Evolutionary conservation across 1,140 invertebrate species (phyloP), one percentile per base, ranked within the genome.

Genomic region (Scaptodrosophila lebanonensis): DNA sequence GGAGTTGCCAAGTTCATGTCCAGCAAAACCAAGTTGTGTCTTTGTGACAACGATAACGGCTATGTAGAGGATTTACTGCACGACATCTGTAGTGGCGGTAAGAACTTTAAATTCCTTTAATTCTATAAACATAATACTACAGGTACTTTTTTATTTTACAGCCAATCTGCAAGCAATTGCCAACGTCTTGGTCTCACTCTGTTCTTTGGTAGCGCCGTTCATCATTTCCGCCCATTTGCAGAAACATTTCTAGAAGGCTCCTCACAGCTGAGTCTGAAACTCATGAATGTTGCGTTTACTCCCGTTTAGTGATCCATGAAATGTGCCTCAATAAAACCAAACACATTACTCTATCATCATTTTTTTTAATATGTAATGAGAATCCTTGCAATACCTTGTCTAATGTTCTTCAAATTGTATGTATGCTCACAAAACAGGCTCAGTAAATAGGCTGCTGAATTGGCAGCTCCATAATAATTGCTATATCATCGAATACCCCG

Each of bases 11-110:
- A 83, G 30, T 72, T 85, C 33, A 84, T 76, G 57, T 69, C 75
- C 5, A 79, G 64, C 36, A 86, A 82, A 62, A 88, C 88, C 43
- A 89, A 89, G 53, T 39, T 90, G 44, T 90, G 90, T 38, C 87
- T 89, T 1, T 90, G 90, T 42, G 89, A 90, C 51, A 86, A 86
- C 5, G 89, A 89, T 22, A 89, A 85, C 38, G 89, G 89, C 0
- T 90, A 87, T 51, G 86, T 87, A 42, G 89, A 90, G 70, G 87
- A 86, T 49, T 61, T 73, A 4, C 40, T 85, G 11, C 89, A 89
- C 13, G 87, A 88, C 33, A 83, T 88, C 45, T 90, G 89, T 82
- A 90, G 84, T 57, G 89, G 83, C 39, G 89, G 89, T 90, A 40
- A 67, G 50, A 43, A 16, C 1, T 6, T 36, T 1, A 2, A 2